phyloP scores from a whole-genome alignment of 2,888 invertebrate species.

The Drosophila paramelanica region DNA sequence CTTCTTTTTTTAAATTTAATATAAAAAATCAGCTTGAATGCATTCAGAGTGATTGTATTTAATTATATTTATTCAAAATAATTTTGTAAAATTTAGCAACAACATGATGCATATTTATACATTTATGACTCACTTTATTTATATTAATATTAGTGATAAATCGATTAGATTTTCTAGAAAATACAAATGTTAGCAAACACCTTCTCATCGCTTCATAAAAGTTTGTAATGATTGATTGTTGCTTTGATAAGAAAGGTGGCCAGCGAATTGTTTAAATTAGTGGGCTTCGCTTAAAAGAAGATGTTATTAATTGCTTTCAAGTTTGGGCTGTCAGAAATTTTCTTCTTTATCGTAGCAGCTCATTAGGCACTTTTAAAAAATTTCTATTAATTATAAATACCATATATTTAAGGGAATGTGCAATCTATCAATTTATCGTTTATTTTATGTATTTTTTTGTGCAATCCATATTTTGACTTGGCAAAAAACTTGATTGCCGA shows the following conservation, averaged over 20 bases:
- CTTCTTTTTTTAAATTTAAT: too few species aligned
- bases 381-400: not conserved
- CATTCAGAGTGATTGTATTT: too few species aligned
- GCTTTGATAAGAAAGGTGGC: not conserved
- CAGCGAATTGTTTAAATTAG: slow-evolving; percentile 5
- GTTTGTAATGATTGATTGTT: slow-evolving; percentile 44
- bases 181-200: not conserved
- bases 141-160: not conserved
- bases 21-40: too few species aligned
- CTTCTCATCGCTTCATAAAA: not conserved
- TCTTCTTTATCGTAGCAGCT: not conserved
- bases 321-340: slow-evolving; percentile 2
- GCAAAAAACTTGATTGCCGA: not conserved
- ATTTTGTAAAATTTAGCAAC: too few species aligned
- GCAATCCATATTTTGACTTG: not conserved
- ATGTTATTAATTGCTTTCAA: slow-evolving; percentile 15
- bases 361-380: not conserved
- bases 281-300: slow-evolving; percentile 4
- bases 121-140: not conserved
- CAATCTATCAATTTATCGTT: too few species aligned
- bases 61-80: too few species aligned
- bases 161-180: not conserved
- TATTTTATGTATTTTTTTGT: too few species aligned
- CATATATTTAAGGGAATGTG: too few species aligned
- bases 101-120: too few species aligned